phyloP scores from a whole-genome alignment of 2,888 invertebrate species.

The Meiosimyza decipiens region DNA sequence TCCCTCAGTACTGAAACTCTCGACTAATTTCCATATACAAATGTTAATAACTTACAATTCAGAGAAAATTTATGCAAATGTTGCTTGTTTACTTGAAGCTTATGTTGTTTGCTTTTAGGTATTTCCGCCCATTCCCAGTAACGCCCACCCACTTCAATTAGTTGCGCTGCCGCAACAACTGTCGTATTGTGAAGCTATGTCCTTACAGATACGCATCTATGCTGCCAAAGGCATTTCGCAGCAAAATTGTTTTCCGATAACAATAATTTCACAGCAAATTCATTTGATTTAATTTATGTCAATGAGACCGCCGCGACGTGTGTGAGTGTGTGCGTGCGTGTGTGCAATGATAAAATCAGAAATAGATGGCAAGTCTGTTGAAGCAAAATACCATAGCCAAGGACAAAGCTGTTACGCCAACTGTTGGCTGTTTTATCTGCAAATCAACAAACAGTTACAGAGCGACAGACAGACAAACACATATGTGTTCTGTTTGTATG shows the following conservation, averaged over 20 bases:
- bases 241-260: conserved; percentile 31
- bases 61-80: conserved; percentile 32
- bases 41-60: conserved; percentile 33
- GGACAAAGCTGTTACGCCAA: no score
- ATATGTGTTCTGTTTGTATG: no score
- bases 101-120: not conserved
- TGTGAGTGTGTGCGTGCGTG: not conserved
- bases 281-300: conserved; percentile 33
- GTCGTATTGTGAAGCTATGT: not conserved
- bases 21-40: conserved; percentile 22
- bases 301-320: not conserved
- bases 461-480: no score
- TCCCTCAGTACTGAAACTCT: no score
- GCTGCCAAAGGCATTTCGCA: not conserved
- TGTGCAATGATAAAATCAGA: not conserved
- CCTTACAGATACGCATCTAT: not conserved
- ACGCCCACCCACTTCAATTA: conserved; percentile 5
- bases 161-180: not conserved
- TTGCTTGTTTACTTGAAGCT: not conserved
- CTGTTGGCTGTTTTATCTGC: no score
- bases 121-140: not conserved
- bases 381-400: not conserved
- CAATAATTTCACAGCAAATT: conserved; percentile 30
- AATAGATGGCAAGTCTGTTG: conserved; percentile 5
- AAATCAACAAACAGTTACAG: no score